Percentiles rank a stretch among this genome's conserved stretches.
phyloP scores from a whole-genome alignment of 2,113 vertebrate genomes.

The Calyptomena viridis region DNA sequence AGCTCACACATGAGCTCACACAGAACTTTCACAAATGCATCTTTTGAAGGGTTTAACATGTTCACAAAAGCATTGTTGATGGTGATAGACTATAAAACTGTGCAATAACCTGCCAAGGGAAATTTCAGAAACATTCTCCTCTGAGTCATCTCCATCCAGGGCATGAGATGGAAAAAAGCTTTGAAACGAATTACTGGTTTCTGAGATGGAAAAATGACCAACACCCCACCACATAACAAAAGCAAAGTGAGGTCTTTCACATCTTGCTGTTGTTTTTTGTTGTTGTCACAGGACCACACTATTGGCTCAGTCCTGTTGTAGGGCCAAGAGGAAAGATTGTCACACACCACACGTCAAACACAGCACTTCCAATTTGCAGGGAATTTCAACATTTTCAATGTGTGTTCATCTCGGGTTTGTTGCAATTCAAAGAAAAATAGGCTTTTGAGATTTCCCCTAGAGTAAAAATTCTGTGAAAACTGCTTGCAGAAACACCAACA shows the following conservation, averaged over 20 bases:
- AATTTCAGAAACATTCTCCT: conserved; percentile 22
- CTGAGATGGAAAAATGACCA: background rate
- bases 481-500: background rate
- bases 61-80: background rate
- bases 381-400: background rate
- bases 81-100: background rate
- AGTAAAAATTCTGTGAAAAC: background rate
- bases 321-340: background rate
- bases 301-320: background rate
- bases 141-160: conserved; percentile 7
- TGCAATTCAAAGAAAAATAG: background rate
- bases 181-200: conserved; percentile 14
- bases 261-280: background rate
- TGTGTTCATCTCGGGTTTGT: background rate
- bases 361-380: background rate
- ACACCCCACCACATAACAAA: background rate
- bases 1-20: background rate
- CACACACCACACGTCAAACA: background rate
- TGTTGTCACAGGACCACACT: background rate
- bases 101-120: conserved; percentile 22
- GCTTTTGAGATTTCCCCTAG: background rate
- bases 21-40: background rate
- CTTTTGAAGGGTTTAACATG: background rate
- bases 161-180: conserved; percentile 35
- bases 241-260: background rate